These are phyloP conservation scores for Otocyon megalotis DNA, from an alignment of 2,113 vertebrate species.

Conservation along the genomic window DNA sequence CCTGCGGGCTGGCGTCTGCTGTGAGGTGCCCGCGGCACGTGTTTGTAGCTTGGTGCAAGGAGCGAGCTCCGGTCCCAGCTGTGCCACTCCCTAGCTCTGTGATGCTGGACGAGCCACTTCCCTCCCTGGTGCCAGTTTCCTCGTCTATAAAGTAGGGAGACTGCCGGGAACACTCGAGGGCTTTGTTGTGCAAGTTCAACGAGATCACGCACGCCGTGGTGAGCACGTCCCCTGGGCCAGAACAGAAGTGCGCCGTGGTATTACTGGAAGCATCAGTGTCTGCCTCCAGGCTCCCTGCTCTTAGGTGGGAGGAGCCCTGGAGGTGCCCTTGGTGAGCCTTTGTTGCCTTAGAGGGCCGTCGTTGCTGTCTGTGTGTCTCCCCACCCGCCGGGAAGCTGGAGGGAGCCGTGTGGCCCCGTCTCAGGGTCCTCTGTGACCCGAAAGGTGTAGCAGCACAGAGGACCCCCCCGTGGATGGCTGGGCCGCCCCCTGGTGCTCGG, in stretches of 20 bases:
- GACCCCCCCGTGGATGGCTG: neutral
- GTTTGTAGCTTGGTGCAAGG: neutral
- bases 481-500: neutral
- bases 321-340: neutral
- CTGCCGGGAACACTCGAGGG: too few relatives aligned
- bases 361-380: neutral
- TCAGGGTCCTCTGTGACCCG: neutral
- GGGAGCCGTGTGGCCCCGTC: neutral
- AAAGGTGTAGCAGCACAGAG: neutral
- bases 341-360: neutral
- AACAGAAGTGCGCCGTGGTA: neutral
- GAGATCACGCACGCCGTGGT: neutral
- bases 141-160: neutral
- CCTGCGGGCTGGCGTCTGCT: neutral
- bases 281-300: neutral
- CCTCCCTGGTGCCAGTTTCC: neutral
- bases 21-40: neutral
- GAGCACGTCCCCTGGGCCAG: neutral
- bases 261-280: neutral
- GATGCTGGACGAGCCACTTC: neutral
- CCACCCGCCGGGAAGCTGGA: neutral
- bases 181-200: neutral
- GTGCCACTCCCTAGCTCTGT: neutral
- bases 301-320: neutral
- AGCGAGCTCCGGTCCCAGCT: neutral